Evolutionary conservation across 2,113 vertebrate species (phyloP).

Genomic region (Anoura caudifer): DNA sequence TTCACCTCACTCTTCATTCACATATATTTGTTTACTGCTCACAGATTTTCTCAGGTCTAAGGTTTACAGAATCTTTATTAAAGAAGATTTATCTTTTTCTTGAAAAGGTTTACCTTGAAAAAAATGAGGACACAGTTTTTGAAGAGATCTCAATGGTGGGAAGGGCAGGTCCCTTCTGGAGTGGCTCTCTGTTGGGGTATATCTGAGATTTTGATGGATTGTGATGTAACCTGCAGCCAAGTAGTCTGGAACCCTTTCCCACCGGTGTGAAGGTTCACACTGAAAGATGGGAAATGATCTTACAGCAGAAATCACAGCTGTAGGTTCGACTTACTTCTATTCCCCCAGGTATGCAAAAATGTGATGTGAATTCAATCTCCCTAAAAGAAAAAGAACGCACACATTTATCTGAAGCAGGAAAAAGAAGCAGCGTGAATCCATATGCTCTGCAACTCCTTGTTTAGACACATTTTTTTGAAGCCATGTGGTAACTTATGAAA

Average conservation of each 20-base stretch:
- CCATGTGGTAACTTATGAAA: neutral
- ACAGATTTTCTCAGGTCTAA: neutral
- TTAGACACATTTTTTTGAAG: neutral
- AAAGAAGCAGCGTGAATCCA: neutral
- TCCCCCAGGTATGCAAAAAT: neutral
- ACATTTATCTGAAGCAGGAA: neutral
- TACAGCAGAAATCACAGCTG: neutral
- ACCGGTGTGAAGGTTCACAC: neutral
- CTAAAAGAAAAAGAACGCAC: neutral
- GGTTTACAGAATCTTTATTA: neutral
- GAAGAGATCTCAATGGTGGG: neutral
- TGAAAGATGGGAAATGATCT: neutral
- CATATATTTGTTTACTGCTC: neutral
- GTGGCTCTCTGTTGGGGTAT: neutral
- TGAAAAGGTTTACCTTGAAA: neutral
- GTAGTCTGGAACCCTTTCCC: neutral
- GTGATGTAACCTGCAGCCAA: neutral
- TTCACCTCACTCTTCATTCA: neutral
- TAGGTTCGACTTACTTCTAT: neutral
- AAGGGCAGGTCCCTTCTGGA: neutral
- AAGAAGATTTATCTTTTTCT: neutral
- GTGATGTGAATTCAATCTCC: neutral
- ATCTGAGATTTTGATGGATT: neutral
- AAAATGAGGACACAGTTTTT: neutral
- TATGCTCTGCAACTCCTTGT: neutral